A percentile compares a stretch with the other conserved stretches of the same genome.
phyloP scores from a whole-genome alignment of 2,797 vertebrate genomes.

The Cetoscarus ocellatus region DNA sequence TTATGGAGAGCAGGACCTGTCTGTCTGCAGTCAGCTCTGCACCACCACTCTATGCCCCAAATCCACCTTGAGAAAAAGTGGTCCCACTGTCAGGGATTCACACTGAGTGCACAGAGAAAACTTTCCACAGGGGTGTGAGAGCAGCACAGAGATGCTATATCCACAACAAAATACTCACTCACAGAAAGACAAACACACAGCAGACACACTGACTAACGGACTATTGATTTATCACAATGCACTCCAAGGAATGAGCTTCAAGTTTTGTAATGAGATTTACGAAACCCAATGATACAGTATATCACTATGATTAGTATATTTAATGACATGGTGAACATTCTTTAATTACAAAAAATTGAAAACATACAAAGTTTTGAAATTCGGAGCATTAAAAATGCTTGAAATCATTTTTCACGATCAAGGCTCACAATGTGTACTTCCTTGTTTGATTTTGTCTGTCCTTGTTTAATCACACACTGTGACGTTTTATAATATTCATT shows the following conservation, averaged over 20 bases:
- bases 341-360: too few species aligned
- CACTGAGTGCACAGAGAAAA: constrained; percentile 25
- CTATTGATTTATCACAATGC: constrained; percentile 8
- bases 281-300: too few species aligned
- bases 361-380: too few species aligned
- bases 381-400: too few species aligned
- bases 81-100: constrained; percentile 23
- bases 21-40: constrained; percentile 1
- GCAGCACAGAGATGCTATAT: constrained; percentile 60
- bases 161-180: constrained; percentile 56
- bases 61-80: constrained; percentile 4
- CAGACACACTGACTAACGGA: constrained; percentile 21
- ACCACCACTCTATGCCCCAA: constrained; percentile 14
- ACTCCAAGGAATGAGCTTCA: background rate
- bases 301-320: too few species aligned
- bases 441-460: too few species aligned
- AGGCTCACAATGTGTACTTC: too few species aligned
- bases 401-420: too few species aligned
- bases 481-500: too few species aligned
- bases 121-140: constrained; percentile 54
- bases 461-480: too few species aligned
- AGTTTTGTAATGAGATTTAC: too few species aligned
- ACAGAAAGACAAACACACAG: constrained; percentile 18
- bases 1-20: constrained; percentile 44
- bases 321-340: too few species aligned